phyloP scores from a whole-genome alignment of 1,140 invertebrate genomes.

The Lineus longissimus region DNA sequence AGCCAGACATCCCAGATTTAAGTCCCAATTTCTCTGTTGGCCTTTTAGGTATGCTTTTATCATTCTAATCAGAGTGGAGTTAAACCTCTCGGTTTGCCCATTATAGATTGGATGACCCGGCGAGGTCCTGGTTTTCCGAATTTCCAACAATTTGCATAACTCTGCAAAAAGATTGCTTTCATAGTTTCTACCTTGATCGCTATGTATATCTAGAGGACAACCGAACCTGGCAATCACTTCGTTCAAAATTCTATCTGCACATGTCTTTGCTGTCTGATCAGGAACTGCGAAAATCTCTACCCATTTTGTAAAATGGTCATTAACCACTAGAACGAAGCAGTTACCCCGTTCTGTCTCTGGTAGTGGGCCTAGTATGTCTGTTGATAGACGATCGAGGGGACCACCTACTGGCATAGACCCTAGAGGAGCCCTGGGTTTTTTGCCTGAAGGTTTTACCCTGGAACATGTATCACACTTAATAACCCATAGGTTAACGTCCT shows the following conservation, averaged over 20 bases:
- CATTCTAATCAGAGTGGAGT: constrained; percentile 8
- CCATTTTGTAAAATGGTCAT: constrained; percentile 31
- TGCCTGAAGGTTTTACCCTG: too few species aligned
- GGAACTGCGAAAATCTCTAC: constrained; percentile 24
- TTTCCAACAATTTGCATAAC: constrained; percentile 8
- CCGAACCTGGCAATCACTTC: constrained; percentile 30
- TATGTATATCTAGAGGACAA: constrained; percentile 22
- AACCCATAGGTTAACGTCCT: too few species aligned
- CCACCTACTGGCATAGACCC: not conserved
- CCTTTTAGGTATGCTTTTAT: constrained; percentile 7
- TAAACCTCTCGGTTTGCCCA: constrained; percentile 6
- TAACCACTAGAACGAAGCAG: constrained; percentile 32
- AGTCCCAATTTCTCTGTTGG: not conserved
- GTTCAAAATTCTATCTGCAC: constrained; percentile 23
- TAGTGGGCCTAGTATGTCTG: constrained; percentile 30
- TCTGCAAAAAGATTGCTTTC: not conserved
- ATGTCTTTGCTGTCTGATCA: constrained; percentile 27
- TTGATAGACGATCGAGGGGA: constrained; percentile 14
- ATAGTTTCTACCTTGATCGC: constrained; percentile 23
- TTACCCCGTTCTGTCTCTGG: constrained; percentile 24
- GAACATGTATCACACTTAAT: too few species aligned
- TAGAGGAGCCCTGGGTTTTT: too few species aligned
- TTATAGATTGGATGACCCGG: not conserved
- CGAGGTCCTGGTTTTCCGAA: constrained; percentile 9
- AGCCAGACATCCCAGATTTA: not conserved